Percentiles rank a stretch among this genome's conserved stretches.
Evolutionary conservation across 2,888 invertebrate species (phyloP).

Genomic region (Himalopsyche kuldschensis): DNA sequence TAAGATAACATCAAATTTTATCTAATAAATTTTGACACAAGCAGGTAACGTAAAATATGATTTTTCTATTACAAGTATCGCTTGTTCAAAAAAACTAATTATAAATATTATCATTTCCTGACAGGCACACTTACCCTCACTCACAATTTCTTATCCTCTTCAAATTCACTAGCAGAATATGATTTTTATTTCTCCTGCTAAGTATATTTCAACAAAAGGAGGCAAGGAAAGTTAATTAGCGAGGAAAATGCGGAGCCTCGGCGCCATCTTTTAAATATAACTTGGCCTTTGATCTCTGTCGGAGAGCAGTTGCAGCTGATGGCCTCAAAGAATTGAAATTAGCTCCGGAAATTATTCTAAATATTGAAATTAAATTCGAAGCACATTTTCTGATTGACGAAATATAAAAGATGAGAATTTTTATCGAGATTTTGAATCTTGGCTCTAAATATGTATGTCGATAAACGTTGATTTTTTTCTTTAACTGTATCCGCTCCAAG

Average conservation of each 20-base stretch:
- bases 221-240: neutral
- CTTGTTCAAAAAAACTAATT: no score
- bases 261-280: neutral
- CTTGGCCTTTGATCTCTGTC: neutral
- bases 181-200: neutral
- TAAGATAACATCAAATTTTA: no score
- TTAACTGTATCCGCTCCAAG: no score
- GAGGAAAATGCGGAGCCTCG: neutral
- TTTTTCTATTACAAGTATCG: no score
- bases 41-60: no score
- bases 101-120: no score
- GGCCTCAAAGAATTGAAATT: neutral
- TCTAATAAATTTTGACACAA: no score
- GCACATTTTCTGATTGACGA: neutral
- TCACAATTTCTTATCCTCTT: neutral
- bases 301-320: neutral
- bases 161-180: neutral
- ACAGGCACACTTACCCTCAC: no score
- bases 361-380: neutral
- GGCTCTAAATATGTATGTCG: no score
- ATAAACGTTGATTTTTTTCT: no score
- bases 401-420: neutral
- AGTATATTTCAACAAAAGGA: neutral
- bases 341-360: neutral
- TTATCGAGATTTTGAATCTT: neutral